Evolutionary conservation across 2,888 invertebrate genomes (phyloP).

Genomic region (Synanthedon formicaeformis): DNA sequence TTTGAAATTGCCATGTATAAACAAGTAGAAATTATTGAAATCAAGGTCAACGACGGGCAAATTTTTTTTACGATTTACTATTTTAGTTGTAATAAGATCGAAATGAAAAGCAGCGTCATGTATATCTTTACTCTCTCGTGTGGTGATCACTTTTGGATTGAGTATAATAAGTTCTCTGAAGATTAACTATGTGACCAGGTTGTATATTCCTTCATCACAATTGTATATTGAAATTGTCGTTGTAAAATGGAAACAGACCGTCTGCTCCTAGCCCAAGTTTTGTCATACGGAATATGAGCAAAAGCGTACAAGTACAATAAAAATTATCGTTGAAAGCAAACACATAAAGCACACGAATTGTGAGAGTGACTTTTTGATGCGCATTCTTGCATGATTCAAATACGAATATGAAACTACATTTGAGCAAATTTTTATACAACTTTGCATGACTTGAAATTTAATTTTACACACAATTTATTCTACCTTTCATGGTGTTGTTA

Average conservation of each 20-base stretch:
- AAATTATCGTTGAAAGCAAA: conserved; percentile 30
- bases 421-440: conserved; percentile 10
- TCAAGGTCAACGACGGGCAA: too few relatives aligned
- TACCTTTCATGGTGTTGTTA: neutral
- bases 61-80: too few relatives aligned
- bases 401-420: conserved; percentile 2
- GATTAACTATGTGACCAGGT: too few relatives aligned
- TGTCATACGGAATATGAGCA: conserved; percentile 16
- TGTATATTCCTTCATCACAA: too few relatives aligned
- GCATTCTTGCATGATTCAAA: conserved; percentile 18
- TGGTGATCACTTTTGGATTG: too few relatives aligned
- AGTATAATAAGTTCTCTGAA: too few relatives aligned
- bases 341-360: conserved; percentile 9
- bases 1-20: too few relatives aligned
- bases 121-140: too few relatives aligned
- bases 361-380: conserved; percentile 9
- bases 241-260: conserved; percentile 22
- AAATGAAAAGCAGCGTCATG: too few relatives aligned
- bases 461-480: neutral
- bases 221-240: too few relatives aligned
- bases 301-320: conserved; percentile 26
- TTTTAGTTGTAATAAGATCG: too few relatives aligned
- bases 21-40: too few relatives aligned
- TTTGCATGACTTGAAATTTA: conserved; percentile 10
- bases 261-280: neutral